Evolutionary conservation across 2,888 invertebrate genomes (phyloP).

Genomic region (Drosophila barbarae): DNA sequence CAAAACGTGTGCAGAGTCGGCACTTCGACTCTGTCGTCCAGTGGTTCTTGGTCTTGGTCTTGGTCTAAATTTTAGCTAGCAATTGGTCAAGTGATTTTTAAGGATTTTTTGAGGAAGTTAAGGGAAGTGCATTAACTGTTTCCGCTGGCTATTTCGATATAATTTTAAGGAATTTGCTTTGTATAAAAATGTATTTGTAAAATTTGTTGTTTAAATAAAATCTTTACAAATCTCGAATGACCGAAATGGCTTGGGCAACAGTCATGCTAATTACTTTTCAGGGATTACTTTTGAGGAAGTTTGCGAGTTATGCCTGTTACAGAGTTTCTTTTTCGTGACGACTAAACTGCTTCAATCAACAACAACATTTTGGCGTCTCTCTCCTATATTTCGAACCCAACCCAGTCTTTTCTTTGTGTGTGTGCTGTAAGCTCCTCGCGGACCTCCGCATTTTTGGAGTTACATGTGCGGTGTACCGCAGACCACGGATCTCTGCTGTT

Average conservation of each 20-base stretch:
- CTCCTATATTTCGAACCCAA: conserved; percentile 41
- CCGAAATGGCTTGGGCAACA: conserved; percentile 17
- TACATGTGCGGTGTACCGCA: conserved; percentile 80
- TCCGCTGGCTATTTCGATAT: conserved; percentile 11
- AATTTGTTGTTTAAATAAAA: conserved; percentile 7
- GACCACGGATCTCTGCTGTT: conserved; percentile 72
- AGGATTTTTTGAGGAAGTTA: neutral
- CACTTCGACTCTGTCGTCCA: conserved; percentile 25
- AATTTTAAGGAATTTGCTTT: neutral
- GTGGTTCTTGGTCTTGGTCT: conserved; percentile 53
- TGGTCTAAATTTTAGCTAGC: conserved; percentile 35
- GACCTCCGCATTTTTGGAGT: conserved; percentile 49
- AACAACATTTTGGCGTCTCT: conserved; percentile 70
- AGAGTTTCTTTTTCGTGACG: conserved; percentile 51
- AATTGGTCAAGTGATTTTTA: conserved; percentile 35
- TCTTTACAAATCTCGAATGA: conserved; percentile 7
- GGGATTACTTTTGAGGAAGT: conserved; percentile 20
- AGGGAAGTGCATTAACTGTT: conserved; percentile 8
- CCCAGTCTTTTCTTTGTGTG: conserved; percentile 47
- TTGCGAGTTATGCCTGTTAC: conserved; percentile 61
- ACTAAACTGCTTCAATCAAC: conserved; percentile 71
- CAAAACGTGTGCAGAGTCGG: conserved; percentile 57
- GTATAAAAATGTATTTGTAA: conserved; percentile 15
- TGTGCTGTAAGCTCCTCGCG: conserved; percentile 33
- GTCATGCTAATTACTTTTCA: conserved; percentile 23